A percentile compares a stretch with the other conserved stretches of the same genome.
phyloP scores from a whole-genome alignment of 2,888 invertebrate genomes.

The Epinotia nisella region DNA sequence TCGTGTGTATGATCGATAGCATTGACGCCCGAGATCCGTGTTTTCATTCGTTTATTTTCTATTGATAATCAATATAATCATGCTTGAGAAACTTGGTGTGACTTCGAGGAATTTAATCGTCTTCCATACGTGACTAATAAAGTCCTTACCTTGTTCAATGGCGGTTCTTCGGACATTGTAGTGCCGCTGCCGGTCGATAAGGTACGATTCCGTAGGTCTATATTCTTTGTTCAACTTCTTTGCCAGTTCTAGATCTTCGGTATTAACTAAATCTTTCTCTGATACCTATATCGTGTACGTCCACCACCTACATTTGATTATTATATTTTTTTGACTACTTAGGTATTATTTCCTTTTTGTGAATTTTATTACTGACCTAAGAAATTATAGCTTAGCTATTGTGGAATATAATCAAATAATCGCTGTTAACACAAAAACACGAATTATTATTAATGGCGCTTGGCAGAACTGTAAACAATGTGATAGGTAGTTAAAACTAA shows the following conservation, averaged over 20 bases:
- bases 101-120: conserved; percentile 24
- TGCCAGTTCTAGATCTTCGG: background rate
- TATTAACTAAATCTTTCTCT: background rate
- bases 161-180: conserved; percentile 19
- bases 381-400: background rate
- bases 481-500: conserved; percentile 12
- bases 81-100: conserved; percentile 7
- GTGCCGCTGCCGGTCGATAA: conserved; percentile 22
- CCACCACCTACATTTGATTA: background rate
- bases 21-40: conserved; percentile 15
- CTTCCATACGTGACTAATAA: conserved; percentile 33
- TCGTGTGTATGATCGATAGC: conserved; percentile 37
- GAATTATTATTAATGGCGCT: conserved; percentile 1
- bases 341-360: background rate
- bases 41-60: conserved; percentile 30
- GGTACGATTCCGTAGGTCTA: conserved; percentile 8
- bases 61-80: conserved; percentile 23
- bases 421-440: conserved; percentile 8
- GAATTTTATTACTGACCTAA: conserved; percentile 10
- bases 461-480: conserved; percentile 26
- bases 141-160: conserved; percentile 19
- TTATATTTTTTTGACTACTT: background rate
- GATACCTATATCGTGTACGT: background rate
- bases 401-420: conserved; percentile 2
- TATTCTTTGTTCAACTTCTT: conserved; percentile 10